A percentile compares a stretch with the other conserved stretches of the same genome.
These are phyloP conservation scores for Sthenelais limicola DNA, from an alignment of 2,888 invertebrate genomes.

Conservation along the genomic window DNA sequence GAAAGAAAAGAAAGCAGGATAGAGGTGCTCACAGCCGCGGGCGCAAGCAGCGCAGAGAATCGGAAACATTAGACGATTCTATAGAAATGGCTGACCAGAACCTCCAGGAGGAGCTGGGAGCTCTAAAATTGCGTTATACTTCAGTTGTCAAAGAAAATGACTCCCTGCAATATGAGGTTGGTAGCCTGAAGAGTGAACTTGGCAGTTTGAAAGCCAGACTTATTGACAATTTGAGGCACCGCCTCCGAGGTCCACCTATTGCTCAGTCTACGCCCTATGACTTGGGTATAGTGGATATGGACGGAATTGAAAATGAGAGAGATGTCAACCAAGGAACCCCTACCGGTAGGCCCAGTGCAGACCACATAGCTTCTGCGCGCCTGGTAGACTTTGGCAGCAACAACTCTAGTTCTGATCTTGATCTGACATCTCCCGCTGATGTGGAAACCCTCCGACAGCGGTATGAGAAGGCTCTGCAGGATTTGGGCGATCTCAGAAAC, in stretches of 20 bases:
- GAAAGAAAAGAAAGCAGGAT: constrained; percentile 11
- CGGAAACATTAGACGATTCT: constrained; percentile 7
- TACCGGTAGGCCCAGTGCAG: background rate
- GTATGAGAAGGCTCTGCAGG: constrained; percentile 10
- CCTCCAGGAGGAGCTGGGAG: constrained; percentile 11
- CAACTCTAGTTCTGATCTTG: background rate
- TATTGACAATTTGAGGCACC: constrained; percentile 23
- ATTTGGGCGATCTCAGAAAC: constrained; percentile 8
- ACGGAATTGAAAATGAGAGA: too few species aligned
- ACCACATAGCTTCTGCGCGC: background rate
- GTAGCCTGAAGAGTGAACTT: constrained; percentile 24
- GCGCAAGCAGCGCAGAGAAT: constrained; percentile 12
- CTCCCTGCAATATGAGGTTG: constrained; percentile 30
- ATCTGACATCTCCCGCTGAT: constrained; percentile 2
- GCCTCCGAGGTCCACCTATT: constrained; percentile 25
- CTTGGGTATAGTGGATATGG: background rate
- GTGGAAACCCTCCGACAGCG: constrained; percentile 14
- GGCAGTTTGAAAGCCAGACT: constrained; percentile 23
- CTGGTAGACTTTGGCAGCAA: background rate
- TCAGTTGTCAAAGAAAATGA: constrained; percentile 27
- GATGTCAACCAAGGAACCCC: too few species aligned
- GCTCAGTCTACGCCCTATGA: constrained; percentile 24
- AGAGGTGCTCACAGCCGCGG: background rate
- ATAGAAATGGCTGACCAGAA: constrained; percentile 26
- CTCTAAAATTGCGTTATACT: background rate